phyloP scores from a whole-genome alignment of 2,113 vertebrate genomes.

The Pseudopipra pipra region DNA sequence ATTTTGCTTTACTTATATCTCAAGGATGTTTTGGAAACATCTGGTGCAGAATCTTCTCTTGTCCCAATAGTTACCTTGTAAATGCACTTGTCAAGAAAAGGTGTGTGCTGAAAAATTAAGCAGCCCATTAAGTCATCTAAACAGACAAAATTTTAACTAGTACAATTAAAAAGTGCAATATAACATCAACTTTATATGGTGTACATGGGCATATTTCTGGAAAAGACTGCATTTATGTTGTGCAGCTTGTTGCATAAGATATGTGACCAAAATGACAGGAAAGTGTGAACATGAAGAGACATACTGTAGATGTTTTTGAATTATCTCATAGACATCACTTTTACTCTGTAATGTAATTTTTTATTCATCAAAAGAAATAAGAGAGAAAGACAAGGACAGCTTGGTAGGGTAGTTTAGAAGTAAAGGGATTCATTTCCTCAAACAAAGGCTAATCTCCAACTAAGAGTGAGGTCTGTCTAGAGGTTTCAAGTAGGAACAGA shows the following conservation, averaged over 20 bases:
- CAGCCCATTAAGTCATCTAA: background rate
- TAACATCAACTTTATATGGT: background rate
- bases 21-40: background rate
- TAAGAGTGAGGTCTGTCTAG: background rate
- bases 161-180: background rate
- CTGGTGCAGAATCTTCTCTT: background rate
- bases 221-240: background rate
- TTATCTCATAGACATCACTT: slow-evolving; percentile 4
- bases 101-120: background rate
- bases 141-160: background rate
- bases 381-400: background rate
- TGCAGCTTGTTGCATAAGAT: background rate
- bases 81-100: background rate
- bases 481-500: background rate
- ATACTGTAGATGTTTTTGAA: background rate
- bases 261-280: background rate
- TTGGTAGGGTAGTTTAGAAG: background rate
- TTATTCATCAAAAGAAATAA: background rate
- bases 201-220: background rate
- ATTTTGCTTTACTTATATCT: background rate
- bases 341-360: background rate
- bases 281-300: background rate
- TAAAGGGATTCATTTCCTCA: background rate
- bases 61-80: background rate
- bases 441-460: background rate